Evolutionary conservation across 2,113 vertebrate species (phyloP).

Genomic region (Indri indri): DNA sequence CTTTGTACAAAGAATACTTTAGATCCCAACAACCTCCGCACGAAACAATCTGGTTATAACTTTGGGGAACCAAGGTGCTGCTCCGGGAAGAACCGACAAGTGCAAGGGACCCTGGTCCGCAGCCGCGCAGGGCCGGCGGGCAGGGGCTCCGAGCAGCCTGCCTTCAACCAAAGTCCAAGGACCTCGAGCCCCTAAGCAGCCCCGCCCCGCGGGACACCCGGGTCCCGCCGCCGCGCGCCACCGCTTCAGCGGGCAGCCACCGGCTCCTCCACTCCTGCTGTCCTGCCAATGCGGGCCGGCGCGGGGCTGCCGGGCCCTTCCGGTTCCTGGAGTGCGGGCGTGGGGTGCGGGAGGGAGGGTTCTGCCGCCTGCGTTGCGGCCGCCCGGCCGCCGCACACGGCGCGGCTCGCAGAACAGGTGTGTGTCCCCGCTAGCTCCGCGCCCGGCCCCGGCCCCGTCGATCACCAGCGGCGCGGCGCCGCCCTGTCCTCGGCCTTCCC

Average conservation of each 20-base stretch:
- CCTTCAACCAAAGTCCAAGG: conserved; percentile 47
- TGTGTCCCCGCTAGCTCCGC: conserved; percentile 10
- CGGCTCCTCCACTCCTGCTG: neutral
- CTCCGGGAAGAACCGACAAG: neutral
- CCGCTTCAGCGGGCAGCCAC: neutral
- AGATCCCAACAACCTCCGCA: neutral
- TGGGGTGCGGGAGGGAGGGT: neutral
- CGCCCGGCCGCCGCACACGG: conserved; percentile 43
- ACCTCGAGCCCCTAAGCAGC: neutral
- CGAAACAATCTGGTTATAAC: conserved; percentile 40
- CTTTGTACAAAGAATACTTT: conserved; percentile 53
- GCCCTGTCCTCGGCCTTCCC: conserved; percentile 42
- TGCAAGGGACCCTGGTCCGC: neutral
- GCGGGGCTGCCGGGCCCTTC: neutral
- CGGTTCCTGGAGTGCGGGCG: neutral
- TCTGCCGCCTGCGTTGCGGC: neutral
- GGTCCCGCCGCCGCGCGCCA: conserved; percentile 8
- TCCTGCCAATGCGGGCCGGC: neutral
- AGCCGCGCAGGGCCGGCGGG: neutral
- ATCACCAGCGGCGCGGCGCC: neutral
- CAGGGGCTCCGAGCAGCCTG: neutral
- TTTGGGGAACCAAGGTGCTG: conserved; percentile 45
- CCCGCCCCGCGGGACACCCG: conserved; percentile 71
- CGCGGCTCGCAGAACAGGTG: conserved; percentile 75
- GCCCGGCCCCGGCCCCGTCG: neutral